These are phyloP conservation scores for Oreochromis grahami DNA, from an alignment of 2,797 vertebrate species.

Conservation along the genomic window DNA sequence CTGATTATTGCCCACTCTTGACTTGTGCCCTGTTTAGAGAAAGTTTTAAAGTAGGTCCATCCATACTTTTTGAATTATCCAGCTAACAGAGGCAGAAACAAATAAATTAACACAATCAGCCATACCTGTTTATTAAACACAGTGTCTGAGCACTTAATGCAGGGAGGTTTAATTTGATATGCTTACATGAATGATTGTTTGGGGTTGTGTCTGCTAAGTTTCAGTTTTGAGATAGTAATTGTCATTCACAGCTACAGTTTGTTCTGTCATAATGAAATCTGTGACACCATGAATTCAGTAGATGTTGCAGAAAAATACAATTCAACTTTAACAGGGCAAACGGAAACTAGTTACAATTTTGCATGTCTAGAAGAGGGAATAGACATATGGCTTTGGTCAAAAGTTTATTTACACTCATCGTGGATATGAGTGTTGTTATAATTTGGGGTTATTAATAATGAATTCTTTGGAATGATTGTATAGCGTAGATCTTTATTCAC, in stretches of 20 bases:
- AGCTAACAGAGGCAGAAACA: fast-evolving
- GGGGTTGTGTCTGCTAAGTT: neutral
- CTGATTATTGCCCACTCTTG: no score
- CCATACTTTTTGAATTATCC: neutral
- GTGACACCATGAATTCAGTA: neutral
- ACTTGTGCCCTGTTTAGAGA: no score
- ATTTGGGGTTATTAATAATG: neutral
- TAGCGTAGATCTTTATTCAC: neutral
- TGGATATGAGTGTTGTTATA: neutral
- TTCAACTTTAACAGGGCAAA: neutral
- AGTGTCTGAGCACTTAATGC: neutral
- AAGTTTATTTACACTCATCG: neutral
- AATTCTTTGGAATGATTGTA: neutral
- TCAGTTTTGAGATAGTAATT: neutral
- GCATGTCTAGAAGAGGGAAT: neutral
- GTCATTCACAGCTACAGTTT: neutral
- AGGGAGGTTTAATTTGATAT: neutral
- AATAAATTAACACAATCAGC: neutral
- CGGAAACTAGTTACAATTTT: fast-evolving
- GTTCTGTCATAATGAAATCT: neutral
- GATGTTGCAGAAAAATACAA: neutral
- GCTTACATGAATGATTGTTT: neutral
- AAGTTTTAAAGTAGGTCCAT: neutral
- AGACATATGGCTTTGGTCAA: fast-evolving
- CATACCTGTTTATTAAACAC: neutral